These are phyloP conservation scores for Nothoprocta pentlandii DNA, from an alignment of 2,113 vertebrate genomes.

Conservation along the genomic window DNA sequence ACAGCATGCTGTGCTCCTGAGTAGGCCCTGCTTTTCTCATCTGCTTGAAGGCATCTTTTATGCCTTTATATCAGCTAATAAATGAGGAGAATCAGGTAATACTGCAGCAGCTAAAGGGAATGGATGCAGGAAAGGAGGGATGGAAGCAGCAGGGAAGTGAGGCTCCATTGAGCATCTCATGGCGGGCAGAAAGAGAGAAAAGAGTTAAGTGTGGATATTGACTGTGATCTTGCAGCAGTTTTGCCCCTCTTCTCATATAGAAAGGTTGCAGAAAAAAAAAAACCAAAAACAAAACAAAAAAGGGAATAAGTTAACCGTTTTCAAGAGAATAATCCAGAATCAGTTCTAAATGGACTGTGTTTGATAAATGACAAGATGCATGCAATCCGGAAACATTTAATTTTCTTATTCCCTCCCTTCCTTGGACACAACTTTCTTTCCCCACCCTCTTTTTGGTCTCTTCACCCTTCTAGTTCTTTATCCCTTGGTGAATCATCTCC, in stretches of 20 bases:
- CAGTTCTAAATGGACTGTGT: not conserved
- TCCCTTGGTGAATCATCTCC: constrained; percentile 57
- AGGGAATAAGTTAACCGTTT: not conserved
- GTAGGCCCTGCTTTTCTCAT: constrained; percentile 41
- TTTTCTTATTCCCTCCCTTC: not conserved
- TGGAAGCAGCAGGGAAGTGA: not conserved
- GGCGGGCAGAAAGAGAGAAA: not conserved
- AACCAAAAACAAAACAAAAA: too few species aligned
- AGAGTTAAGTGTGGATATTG: not conserved
- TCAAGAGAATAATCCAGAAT: not conserved
- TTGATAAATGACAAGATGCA: not conserved
- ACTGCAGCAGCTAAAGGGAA: not conserved
- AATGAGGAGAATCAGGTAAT: not conserved
- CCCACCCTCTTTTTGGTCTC: not conserved
- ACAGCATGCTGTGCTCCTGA: not conserved
- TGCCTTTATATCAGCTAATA: not conserved
- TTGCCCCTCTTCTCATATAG: not conserved
- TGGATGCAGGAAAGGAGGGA: not conserved
- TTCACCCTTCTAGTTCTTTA: constrained; percentile 18
- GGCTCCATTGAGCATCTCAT: not conserved
- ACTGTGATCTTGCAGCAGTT: not conserved
- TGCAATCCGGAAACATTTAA: not conserved
- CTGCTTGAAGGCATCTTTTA: constrained; percentile 32
- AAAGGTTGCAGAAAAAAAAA: not conserved
- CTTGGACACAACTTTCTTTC: not conserved